Evolutionary conservation across 2,797 vertebrate species (phyloP).

Genomic region (Ptychobarbus kaznakovi): DNA sequence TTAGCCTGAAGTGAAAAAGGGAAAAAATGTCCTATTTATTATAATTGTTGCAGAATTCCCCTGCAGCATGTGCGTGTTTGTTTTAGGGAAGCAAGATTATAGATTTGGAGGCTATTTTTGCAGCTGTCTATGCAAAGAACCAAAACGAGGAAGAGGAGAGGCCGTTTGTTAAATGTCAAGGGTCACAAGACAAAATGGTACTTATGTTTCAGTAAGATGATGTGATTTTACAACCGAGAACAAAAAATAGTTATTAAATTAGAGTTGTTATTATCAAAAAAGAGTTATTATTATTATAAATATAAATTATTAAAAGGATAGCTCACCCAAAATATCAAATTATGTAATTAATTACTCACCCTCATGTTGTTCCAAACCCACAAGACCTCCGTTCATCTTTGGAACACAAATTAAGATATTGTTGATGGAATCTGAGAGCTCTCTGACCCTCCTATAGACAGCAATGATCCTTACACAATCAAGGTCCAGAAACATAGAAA

Average conservation of each 20-base stretch:
- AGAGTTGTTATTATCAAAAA: neutral
- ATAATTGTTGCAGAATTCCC: constrained; percentile 79
- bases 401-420: too few species aligned
- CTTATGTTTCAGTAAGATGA: neutral
- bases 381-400: too few species aligned
- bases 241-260: neutral
- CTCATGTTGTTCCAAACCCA: too few species aligned
- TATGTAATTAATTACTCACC: too few species aligned
- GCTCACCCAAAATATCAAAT: too few species aligned
- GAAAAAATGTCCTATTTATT: constrained; percentile 72
- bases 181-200: neutral
- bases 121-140: constrained; percentile 65
- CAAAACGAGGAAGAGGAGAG: constrained; percentile 30
- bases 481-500: too few species aligned
- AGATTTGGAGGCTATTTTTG: constrained; percentile 66
- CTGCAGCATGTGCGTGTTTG: constrained; percentile 74
- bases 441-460: too few species aligned
- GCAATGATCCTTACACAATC: too few species aligned
- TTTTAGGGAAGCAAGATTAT: constrained; percentile 69
- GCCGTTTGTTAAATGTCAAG: constrained; percentile 14
- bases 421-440: too few species aligned
- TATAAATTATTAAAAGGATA: too few species aligned
- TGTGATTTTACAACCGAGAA: neutral
- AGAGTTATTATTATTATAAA: neutral
- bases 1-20: constrained; percentile 70